A percentile compares a stretch with the other conserved stretches of the same genome.
Conservation (phyloP, 2,797 vertebrate species). For the Hirundo rustica region DNA sequence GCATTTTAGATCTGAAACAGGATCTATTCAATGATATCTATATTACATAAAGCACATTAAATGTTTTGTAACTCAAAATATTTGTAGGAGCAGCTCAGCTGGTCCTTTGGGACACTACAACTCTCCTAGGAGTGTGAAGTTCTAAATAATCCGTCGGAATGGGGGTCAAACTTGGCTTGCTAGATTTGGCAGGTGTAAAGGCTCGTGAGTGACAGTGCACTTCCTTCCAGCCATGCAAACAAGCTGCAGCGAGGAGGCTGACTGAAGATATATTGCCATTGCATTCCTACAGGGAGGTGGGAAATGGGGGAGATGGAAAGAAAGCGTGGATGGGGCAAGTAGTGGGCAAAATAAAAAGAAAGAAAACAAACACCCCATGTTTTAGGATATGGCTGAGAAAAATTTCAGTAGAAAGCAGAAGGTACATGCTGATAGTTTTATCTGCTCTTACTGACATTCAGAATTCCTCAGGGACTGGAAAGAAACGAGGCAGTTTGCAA, state of each 20-base stretch:
- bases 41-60: background rate
- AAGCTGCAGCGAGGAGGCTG: background rate
- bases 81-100: background rate
- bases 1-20: background rate
- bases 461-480: conserved; percentile 18
- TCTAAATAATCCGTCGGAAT: background rate
- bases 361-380: background rate
- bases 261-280: background rate
- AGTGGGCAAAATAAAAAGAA: background rate
- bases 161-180: background rate
- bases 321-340: background rate
- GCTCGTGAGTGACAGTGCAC: background rate
- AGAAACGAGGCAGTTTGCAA: conserved; percentile 26
- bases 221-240: background rate
- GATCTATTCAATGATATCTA: background rate
- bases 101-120: background rate
- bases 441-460: conserved; percentile 29
- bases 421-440: conserved; percentile 7
- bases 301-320: background rate
- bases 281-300: background rate
- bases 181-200: conserved; percentile 27
- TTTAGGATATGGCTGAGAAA: background rate
- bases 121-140: background rate
- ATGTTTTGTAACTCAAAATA: background rate
- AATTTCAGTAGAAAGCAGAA: background rate